Base-by-base conservation (phyloP, 2,113 vertebrate genomes). In the Tragulus kanchil region DNA sequence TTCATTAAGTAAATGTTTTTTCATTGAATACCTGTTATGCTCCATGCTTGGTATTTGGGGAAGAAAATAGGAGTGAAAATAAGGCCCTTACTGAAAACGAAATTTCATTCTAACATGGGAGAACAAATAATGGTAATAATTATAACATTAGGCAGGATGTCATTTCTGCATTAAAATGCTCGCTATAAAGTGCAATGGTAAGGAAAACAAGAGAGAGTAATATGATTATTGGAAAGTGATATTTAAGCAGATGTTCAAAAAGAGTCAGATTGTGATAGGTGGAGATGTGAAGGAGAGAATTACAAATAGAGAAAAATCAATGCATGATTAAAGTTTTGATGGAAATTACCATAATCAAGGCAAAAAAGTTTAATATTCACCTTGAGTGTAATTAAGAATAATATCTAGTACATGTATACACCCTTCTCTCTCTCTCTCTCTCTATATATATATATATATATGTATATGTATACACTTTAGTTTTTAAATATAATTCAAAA, bases 31-130 rank as follows among this genome's bases (percentile, higher is more conserved):
- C 19, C 14, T 73, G 28, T 6, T 71, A 12, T 48, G 13, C 71
- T 28, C 3, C 23, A 23, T 26, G 9, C 13, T 65, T 52, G 12
- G 28, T 4, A 8, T 8, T 67, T 82, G 54, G 9, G 14, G 17
- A 15, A 82, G 17, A 73, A 91, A 93, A 62, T 8, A 93, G 12
- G 87, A 36, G 31, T 69, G n/a, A 75, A 97, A 93, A 52, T 9
- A 77, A 4, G 6, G 9, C 1, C 21, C 25, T 42, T 62, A n/a
- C 4, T 14, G 52, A 45, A 36, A 45, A 58, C 31, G 23, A 50
- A 92, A 69, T 48, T 69, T 92, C 21, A 65, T 89, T 81, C 42
- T 92, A 91, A 90, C 21, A 5, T 61, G 8, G 42, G 26, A 82
- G 50, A 59, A 28, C 77, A 75, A 91, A 82, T 25, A 95, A 77